Base-by-base conservation (phyloP, 2,797 vertebrate genomes). In the Chloroceryle inda region DNA sequence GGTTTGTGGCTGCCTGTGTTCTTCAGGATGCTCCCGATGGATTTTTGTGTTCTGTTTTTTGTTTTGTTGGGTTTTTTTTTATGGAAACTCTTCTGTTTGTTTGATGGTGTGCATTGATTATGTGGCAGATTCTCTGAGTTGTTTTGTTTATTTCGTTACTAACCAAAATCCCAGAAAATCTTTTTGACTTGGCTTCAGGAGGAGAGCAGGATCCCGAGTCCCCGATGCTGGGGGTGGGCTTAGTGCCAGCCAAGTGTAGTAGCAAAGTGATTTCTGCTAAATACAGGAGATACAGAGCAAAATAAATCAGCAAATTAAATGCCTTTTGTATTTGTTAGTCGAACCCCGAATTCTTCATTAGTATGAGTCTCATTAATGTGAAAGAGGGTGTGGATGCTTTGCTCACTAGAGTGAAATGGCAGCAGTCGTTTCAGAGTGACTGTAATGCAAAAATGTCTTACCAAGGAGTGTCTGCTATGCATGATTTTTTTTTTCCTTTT, bases 151-250 rank as follows among this genome's bases (percentile, higher is more conserved):
- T 45, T 9, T 59, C 50, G 10, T 59, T 33, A 17, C 8, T 4
- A 52, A 74, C 13, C 6, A 45, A 62, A 84, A 33, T 26, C 13
- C 26, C 33, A 8, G 49, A 42, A 40, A 47, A 69, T 10, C 8
- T 24, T 74, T 13, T 13, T 21, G 23, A 27, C 42, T 47, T 10
- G 2, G 33, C 44, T 50, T 14, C 3, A 10, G 7, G 42, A 55
- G 22, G 4, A 52, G 17, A 33, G 23, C 45, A 15, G 42, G 12
- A 58, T 33, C 15, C 7, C 38, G 9, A 26, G 64, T 59, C 22
- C 33, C 63, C 0, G 0, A 0, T 61, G 12, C 19, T 26, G 33
- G 5, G 8, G 4, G 4, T 37, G n/a, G 1, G 13, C 3, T 26
- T 27, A 15, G 19, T 5, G 13, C 24, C 9, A 2, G 3, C 2